A percentile compares a stretch with the other conserved stretches of the same genome.
Conservation (phyloP, 30 jellyfish, hydroid and myxozoan genomes). For the Cassiopea andromeda region DNA sequence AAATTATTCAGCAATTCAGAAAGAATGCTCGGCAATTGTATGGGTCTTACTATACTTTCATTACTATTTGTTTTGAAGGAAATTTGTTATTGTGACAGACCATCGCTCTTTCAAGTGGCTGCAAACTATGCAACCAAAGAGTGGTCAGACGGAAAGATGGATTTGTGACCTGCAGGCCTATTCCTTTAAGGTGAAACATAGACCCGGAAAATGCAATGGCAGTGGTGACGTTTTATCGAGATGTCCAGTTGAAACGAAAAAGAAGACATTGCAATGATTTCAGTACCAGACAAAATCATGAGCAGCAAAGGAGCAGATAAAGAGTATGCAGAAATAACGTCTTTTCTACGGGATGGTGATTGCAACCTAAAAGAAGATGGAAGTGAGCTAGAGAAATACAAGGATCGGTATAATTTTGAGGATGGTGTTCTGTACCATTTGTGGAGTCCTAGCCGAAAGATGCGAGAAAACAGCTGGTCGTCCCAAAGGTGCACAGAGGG, state of each 20-base stretch:
- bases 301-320: slow-evolving; percentile 23
- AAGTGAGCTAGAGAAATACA: not conserved
- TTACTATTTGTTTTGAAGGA: slow-evolving; percentile 39
- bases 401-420: slow-evolving; percentile 7
- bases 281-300: slow-evolving; percentile 5
- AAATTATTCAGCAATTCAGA: slow-evolving; percentile 18
- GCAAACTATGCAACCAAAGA: slow-evolving; percentile 19
- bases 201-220: slow-evolving; percentile 24
- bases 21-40: slow-evolving; percentile 25
- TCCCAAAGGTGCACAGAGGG: slow-evolving; percentile 34
- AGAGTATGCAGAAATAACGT: slow-evolving; percentile 20
- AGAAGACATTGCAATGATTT: slow-evolving; percentile 3
- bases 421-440: slow-evolving; percentile 34
- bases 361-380: not conserved
- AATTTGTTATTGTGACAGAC: slow-evolving; percentile 46
- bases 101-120: slow-evolving; percentile 58
- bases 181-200: slow-evolving; percentile 16
- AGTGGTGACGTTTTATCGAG: slow-evolving; percentile 44
- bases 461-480: slow-evolving; percentile 44
- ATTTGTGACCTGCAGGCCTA: slow-evolving; percentile 22
- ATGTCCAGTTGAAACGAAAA: slow-evolving; percentile 23
- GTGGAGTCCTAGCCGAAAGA: slow-evolving; percentile 17
- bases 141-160: slow-evolving; percentile 41
- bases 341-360: slow-evolving; percentile 1
- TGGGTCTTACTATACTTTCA: slow-evolving; percentile 47